Evolutionary conservation across 2,888 invertebrate species (phyloP), one percentile per base, ranked within the genome.

Genomic region (Thymelicus lineola): DNA sequence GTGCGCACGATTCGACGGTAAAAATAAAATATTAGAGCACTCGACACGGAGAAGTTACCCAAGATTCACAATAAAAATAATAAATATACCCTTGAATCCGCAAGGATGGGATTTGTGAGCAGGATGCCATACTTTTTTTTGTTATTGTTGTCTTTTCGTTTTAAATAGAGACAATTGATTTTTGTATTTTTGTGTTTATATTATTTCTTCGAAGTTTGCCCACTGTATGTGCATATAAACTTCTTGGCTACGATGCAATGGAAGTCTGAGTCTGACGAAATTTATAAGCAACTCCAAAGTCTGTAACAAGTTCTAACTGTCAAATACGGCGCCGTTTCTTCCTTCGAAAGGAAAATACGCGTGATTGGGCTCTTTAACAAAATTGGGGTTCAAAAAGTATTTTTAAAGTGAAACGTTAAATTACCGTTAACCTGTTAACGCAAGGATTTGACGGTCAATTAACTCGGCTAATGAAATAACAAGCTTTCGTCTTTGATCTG

Each of bases 371-470:
- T 42, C 42, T 17, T 50, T 12, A 7, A 15, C 7, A 7, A 53
- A 53, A 17, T 20, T 53, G 9, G 20, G 53, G 12, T 53, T 53
- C 20, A 20, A 20, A 35, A 35, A n/a, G 35, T 57, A 57, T 57
- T 57, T 57, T 35, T 35, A 57, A 55, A 35, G 28, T 1, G n/a
- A 57, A 35, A 53, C 60, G 55, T 57, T 55, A n/a, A 62, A 45
- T 57, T 62, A 68, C 68, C 68, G 68, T 68, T 68, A 68, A 62
- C 57, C 62, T 68, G 68, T 68, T 68, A 36, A 17, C 62, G 45
- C 68, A 57, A 62, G 68, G 55, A 62, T 68, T 68, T 68, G 57
- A 62, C 68, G 68, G 62, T 68, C 68, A 68, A 68, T 68, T 68
- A 68, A 68, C 62, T 62, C 46, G 35, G 14, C 36, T 53, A 67